Base-by-base conservation (phyloP, 2,113 vertebrate species). In the Pangasianodon gigas region DNA sequence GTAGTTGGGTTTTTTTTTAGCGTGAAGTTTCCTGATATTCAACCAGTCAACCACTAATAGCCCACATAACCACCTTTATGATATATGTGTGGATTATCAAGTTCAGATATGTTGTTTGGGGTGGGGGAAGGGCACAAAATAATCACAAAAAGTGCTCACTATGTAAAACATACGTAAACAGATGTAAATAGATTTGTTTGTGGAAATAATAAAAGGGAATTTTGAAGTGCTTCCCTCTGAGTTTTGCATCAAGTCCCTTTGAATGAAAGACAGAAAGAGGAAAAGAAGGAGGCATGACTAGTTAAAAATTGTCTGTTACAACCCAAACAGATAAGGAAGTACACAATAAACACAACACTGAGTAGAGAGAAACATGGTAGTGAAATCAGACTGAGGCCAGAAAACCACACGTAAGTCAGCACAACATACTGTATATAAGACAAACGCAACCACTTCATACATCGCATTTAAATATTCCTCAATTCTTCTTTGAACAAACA, bases 331-430 rank as follows among this genome's bases (percentile, higher is more conserved):
- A 84, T 56, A 87, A 54, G 32, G 52, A 65, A 29, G 85, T 79
- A 77, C 81, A 84, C 81, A 46, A 87, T 51, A 91, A 79, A 88
- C 19, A 80, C 46, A 84, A 77, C 48, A 87, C 65, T 46, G 62
- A 87, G n/a, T 82, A 77, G 69, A 87, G 32, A 87, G 67, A 58
- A 62, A 79, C 13, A 29, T 18, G 16, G 37, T 44, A 46, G 54
- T 51, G 71, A 56, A 86, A 26, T 56, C 14, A 46, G 54, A 89
- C 71, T 29, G n/a, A 86, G 29, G 58, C 21, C 56, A 37, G 54
- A 65, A 62, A 62, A 41, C n/a, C 52, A 13, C 41, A 77, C 74
- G 1, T 8, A 69, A 48, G 10, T 26, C 83, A 62, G 37, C 58
- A 29, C 6, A 7, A 19, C 2, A 16, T 18, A 75, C 71, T 75